Evolutionary conservation across 1,140 invertebrate species (phyloP).

Genomic region (Macrotrachela quadricornifera): DNA sequence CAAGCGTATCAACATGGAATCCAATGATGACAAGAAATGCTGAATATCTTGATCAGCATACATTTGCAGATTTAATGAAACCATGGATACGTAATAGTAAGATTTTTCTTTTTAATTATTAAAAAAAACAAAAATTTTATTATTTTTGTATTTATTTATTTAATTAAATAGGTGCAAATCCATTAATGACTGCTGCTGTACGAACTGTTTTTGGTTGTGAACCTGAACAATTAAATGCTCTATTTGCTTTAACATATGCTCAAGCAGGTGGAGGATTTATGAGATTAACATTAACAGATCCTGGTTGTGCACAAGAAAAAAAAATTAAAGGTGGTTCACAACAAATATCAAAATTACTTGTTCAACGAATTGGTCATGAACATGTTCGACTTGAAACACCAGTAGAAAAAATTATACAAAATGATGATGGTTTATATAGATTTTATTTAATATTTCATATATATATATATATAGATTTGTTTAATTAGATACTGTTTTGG

Average conservation of each 20-base stretch:
- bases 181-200: conserved; percentile 14
- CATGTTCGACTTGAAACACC: conserved; percentile 19
- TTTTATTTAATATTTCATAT: too few species aligned
- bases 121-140: not conserved
- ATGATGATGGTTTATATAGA: conserved; percentile 12
- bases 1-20: not conserved
- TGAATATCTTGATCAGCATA: not conserved
- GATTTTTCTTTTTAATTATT: not conserved
- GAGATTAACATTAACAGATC: conserved; percentile 17
- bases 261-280: conserved; percentile 23
- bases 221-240: conserved; percentile 22
- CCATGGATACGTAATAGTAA: not conserved
- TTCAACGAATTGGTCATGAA: conserved; percentile 16
- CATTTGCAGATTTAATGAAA: not conserved
- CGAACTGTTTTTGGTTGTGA: conserved; percentile 23
- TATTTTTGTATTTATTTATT: not conserved
- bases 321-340: conserved; percentile 24
- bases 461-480: too few species aligned
- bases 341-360: conserved; percentile 22
- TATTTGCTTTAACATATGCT: conserved; percentile 28
- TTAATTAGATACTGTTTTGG: conserved; percentile 11
- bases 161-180: conserved; percentile 14
- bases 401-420: conserved; percentile 22
- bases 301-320: not conserved
- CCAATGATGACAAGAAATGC: too few species aligned